Base-by-base conservation (phyloP, 2,797 vertebrate species). In the Rhinogobio ventralis region DNA sequence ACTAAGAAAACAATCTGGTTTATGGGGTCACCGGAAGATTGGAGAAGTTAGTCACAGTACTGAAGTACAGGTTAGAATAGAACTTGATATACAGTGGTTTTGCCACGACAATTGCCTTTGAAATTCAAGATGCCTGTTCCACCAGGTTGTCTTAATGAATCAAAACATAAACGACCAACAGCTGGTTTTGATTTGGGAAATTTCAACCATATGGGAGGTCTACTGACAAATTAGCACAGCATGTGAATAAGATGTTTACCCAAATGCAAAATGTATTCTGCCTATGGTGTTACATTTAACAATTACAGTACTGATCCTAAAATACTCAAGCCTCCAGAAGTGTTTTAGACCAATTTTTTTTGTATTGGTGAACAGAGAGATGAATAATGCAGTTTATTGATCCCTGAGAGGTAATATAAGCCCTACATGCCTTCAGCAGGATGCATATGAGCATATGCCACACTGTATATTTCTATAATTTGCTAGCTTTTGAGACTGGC, bases 1-100 rank as follows among this genome's bases (percentile, higher is more conserved):
- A 45, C 73, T 23, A 30, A 49, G 20, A 83, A 81, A 66, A 83
- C 45, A 53, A 55, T 83, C 62, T 77, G 9, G 7, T 57, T 68
- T 57, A 42, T 30, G 68, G 17, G 19, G 36, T 68, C n/a, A 57
- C 20, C 14, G 20, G 36, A 36, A 78, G 64, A 68, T 71, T 69
- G 64, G 64, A 57, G n/a, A 77, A 60, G 51, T 67, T 67, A 36
- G 45, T 75, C 45, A 68, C 45, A 76, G 73, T 68, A 23, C 10
- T 68, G 64, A 83, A 67, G 36, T n/a, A 45, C 51, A 68, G 25
- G 62, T 66, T 67, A 25, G 36, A 80, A 30, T 9, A 5, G 28
- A 68, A 62, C 75, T 28, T 19, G 75, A 62, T n/a, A 39, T 60
- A 28, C 36, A 28, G 75, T 28, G 55, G n/a, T 45, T n/a, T 25